Conservation (phyloP, 2,113 vertebrate genomes). For the Nannobrachium achirus region DNA sequence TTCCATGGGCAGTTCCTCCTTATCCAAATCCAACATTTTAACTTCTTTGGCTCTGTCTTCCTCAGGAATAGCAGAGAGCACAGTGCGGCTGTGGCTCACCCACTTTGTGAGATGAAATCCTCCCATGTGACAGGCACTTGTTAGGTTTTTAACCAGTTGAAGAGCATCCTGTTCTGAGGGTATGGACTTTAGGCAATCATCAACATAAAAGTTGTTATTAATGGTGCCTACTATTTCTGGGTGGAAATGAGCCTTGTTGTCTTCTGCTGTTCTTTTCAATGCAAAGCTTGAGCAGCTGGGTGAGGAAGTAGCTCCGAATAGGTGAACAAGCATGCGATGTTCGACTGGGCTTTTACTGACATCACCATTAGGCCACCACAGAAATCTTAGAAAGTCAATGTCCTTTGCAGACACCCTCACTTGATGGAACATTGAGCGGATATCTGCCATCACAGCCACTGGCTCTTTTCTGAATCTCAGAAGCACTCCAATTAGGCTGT, state of each 20-base stretch:
- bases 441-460: not conserved
- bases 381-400: slow-evolving; percentile 9
- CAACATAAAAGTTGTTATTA: slow-evolving; percentile 11
- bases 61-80: not conserved
- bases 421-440: not conserved
- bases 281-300: not conserved
- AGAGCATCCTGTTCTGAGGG: not conserved
- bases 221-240: not conserved
- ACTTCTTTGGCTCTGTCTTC: not conserved
- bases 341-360: not conserved
- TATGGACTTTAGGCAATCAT: not conserved
- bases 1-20: slow-evolving; percentile 2
- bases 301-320: not conserved
- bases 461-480: not conserved
- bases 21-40: not conserved
- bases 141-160: not conserved
- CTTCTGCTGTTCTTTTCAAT: slow-evolving; percentile 8
- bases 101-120: slow-evolving; percentile 13
- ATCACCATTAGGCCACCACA: slow-evolving; percentile 20
- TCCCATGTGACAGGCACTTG: slow-evolving; percentile 7
- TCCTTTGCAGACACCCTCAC: not conserved
- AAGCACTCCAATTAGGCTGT: not conserved
- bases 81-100: not conserved
- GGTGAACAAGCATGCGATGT: not conserved
- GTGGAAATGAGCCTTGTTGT: slow-evolving; percentile 1